Percentiles rank a stretch among this genome's conserved stretches.
Conservation (phyloP, 2,797 vertebrate species). For the Notolabrus celidotus region DNA sequence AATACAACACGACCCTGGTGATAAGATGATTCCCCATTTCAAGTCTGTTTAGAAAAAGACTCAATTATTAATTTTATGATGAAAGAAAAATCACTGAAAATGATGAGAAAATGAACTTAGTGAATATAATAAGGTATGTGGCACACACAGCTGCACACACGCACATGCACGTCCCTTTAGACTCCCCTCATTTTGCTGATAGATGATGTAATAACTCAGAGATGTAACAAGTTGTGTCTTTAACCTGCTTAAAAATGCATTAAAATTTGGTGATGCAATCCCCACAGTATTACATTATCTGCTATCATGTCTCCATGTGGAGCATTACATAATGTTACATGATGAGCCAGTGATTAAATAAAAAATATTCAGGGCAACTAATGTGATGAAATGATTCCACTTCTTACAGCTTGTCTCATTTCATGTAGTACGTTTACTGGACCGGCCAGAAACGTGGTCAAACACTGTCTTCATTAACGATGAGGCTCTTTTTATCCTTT, state of each 20-base stretch:
- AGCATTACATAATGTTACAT: constrained; percentile 42
- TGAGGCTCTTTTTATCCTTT: neutral
- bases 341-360: constrained; percentile 51
- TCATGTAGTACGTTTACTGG: neutral
- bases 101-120: too few species aligned
- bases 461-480: constrained; percentile 22
- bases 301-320: constrained; percentile 34
- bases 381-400: constrained; percentile 9
- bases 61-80: too few species aligned
- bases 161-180: constrained; percentile 1
- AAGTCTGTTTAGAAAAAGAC: too few species aligned
- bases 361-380: constrained; percentile 24
- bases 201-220: constrained; percentile 63
- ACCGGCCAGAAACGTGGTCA: constrained; percentile 2
- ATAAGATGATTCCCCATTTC: too few species aligned
- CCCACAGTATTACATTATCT: constrained; percentile 54
- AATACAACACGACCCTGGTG: too few species aligned
- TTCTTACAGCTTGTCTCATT: constrained; percentile 26
- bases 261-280: constrained; percentile 54
- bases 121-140: too few species aligned
- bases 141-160: neutral
- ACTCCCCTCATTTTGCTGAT: constrained; percentile 46
- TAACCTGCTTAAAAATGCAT: constrained; percentile 61
- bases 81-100: too few species aligned
- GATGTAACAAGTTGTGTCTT: constrained; percentile 62